Evolutionary conservation across 2,888 invertebrate genomes (phyloP).

Genomic region (Camptogramma bilineatum): DNA sequence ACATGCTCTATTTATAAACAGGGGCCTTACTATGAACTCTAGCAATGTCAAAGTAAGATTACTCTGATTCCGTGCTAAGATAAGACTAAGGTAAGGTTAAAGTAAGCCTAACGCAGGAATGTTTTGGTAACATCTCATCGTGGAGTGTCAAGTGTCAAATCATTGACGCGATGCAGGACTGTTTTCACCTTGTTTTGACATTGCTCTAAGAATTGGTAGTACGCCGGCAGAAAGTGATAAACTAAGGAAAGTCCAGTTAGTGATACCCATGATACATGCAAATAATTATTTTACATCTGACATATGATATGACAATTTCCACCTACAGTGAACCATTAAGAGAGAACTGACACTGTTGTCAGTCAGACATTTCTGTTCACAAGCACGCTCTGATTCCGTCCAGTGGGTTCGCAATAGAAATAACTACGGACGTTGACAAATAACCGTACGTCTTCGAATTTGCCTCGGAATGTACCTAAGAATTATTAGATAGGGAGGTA

Average conservation of each 20-base stretch:
- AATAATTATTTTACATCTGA: slow-evolving; percentile 15
- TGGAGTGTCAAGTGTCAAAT: too few species aligned
- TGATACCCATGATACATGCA: slow-evolving; percentile 9
- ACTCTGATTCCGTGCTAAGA: too few species aligned
- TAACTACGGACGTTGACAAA: slow-evolving; percentile 62
- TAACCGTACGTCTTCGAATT: slow-evolving; percentile 56
- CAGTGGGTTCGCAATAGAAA: slow-evolving; percentile 55
- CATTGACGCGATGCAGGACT: too few species aligned
- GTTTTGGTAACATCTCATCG: too few species aligned
- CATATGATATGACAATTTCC: slow-evolving; percentile 24
- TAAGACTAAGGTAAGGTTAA: too few species aligned
- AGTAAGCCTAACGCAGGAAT: too few species aligned
- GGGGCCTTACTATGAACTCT: too few species aligned
- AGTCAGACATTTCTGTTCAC: slow-evolving; percentile 36
- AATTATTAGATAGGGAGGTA: background rate
- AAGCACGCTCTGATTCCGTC: slow-evolving; percentile 55
- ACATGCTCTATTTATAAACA: background rate
- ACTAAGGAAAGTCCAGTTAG: slow-evolving; percentile 3
- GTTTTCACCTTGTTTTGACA: too few species aligned
- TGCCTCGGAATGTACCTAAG: slow-evolving; percentile 44
- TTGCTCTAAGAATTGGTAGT: too few species aligned
- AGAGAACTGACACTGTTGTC: slow-evolving; percentile 25
- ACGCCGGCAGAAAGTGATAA: background rate
- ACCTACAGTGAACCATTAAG: slow-evolving; percentile 11
- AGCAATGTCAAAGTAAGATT: too few species aligned